Evolutionary conservation across 2,888 invertebrate genomes (phyloP).

Genomic region (Pterostichus madidus): DNA sequence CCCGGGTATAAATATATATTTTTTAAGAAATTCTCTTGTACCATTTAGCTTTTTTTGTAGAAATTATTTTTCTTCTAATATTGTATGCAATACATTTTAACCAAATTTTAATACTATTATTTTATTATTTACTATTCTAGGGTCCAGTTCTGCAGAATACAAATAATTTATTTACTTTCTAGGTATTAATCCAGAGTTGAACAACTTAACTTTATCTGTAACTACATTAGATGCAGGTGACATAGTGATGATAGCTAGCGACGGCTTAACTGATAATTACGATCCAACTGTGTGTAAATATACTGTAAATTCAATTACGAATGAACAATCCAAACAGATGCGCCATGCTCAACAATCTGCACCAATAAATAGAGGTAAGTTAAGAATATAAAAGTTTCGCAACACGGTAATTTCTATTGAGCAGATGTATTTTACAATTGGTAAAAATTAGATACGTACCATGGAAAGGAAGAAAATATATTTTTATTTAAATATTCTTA

Average conservation of each 20-base stretch:
- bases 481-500: too few relatives aligned
- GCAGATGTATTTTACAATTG: background rate
- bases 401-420: too few relatives aligned
- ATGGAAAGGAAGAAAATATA: background rate
- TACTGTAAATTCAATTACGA: constrained; percentile 79
- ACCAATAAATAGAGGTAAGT: constrained; percentile 28
- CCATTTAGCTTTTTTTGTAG: too few relatives aligned
- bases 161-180: background rate
- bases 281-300: constrained; percentile 95
- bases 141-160: too few relatives aligned
- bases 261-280: constrained; percentile 94
- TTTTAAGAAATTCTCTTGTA: too few relatives aligned
- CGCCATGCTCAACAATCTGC: constrained; percentile 5
- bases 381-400: background rate
- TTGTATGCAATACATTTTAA: too few relatives aligned
- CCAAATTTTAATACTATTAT: too few relatives aligned
- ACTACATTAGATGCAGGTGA: constrained; percentile 89
- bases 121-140: too few relatives aligned
- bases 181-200: constrained; percentile 87
- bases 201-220: constrained; percentile 91
- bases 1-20: too few relatives aligned
- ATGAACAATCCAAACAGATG: constrained; percentile 74
- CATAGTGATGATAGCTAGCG: constrained; percentile 92
- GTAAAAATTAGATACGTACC: background rate
- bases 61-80: too few relatives aligned